Evolutionary conservation across 2,797 vertebrate genomes (phyloP), one percentile per base, ranked within the genome.

Genomic region (Leptoclinus maculatus): DNA sequence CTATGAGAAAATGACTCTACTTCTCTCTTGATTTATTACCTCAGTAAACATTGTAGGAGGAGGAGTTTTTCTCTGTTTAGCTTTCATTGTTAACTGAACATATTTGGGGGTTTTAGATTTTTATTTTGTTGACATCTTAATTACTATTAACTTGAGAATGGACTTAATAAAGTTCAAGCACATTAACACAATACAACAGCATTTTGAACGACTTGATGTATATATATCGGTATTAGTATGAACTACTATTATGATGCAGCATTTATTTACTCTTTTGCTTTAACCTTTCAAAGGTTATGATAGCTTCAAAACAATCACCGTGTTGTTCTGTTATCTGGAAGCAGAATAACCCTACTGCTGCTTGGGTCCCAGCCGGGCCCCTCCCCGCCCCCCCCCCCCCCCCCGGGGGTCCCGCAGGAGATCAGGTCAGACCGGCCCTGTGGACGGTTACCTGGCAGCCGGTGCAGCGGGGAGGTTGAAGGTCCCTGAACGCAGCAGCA

Each of bases 371-470:
- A 32, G 29, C 29, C 29, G 29, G 29, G 29, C 63, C 64, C 63
- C 68, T 32, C 29, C 29, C 29, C 29, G 29, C 4, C 29, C 17
- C 43, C 43, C 43, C 67, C 43, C 67, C 57, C 58, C 7, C 21
- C 65, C 53, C 59, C 57, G 45, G 2, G 4, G 62, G 58, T 75
- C 83, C 73, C 23, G 1, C 56, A 68, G 80, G 84, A 80, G 71
- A 67, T 79, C 82, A 73, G 80, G 51, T 64, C 62, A 12, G 60
- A 23, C 41, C 1, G 74, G 60, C 82, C 76, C 83, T 49, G 64
- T 49, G 80, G 86, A 79, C 60, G 66, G 91, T 92, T 88, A 91
- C 91, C 89, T 90, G 86, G 88, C 88, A 90, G 87, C 84, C 63
- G 39, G 68, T 32, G 59, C 82, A 71, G 63, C 5, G 5, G 80